A percentile compares a stretch with the other conserved stretches of the same genome.
Evolutionary conservation across 2,113 vertebrate genomes (phyloP).

Genomic region (Centropus unirufus): DNA sequence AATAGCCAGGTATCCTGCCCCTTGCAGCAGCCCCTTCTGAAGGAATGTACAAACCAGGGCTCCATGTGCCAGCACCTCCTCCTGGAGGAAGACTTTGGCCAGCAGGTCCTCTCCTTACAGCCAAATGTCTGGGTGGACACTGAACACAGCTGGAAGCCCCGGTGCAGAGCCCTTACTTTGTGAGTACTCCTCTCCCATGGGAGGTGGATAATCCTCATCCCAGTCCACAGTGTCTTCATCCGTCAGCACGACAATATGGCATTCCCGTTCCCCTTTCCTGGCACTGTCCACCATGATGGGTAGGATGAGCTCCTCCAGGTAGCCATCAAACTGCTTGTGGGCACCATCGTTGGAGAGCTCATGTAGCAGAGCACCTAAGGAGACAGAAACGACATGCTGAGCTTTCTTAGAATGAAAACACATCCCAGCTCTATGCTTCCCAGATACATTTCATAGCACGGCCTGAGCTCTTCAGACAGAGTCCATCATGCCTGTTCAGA

Average conservation of each 20-base stretch:
- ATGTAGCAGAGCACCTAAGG: slow-evolving; percentile 90
- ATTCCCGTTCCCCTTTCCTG: slow-evolving; percentile 91
- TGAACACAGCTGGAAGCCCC: not conserved
- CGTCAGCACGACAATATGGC: slow-evolving; percentile 93
- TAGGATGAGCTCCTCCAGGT: slow-evolving; percentile 94
- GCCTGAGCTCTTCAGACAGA: not conserved
- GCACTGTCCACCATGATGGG: slow-evolving; percentile 95
- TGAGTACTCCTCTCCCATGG: slow-evolving; percentile 96
- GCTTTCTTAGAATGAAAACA: not conserved
- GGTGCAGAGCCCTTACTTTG: slow-evolving; percentile 77
- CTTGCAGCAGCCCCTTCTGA: not conserved
- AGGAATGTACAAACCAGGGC: not conserved
- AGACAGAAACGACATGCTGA: not conserved
- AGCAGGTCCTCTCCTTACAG: rapidly evolving
- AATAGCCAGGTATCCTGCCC: not conserved
- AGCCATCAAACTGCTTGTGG: slow-evolving; percentile 91
- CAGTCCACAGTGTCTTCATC: slow-evolving; percentile 96
- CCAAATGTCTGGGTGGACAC: not conserved
- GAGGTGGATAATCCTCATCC: slow-evolving; percentile 94
- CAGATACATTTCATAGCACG: not conserved
- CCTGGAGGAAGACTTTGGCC: not conserved
- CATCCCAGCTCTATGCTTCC: not conserved
- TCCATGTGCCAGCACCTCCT: not conserved
- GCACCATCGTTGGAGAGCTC: slow-evolving; percentile 95
- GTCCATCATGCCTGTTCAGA: not conserved